phyloP scores from a whole-genome alignment of 1,140 invertebrate genomes.

The Danaus plexippus region DNA sequence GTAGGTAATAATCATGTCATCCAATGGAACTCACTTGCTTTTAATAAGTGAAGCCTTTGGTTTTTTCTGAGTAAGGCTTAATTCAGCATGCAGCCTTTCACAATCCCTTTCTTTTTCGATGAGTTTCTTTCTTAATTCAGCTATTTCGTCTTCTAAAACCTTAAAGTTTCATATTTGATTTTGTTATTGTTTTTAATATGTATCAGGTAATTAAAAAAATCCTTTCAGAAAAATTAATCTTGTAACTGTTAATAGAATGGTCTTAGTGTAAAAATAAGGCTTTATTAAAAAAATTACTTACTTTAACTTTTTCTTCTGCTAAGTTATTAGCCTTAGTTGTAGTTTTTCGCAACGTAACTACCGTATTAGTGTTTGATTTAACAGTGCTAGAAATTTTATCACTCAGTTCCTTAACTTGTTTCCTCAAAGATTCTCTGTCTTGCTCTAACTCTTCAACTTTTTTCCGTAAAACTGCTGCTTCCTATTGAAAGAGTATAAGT shows the following conservation, averaged over 20 bases:
- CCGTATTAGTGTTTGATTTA: constrained; percentile 50
- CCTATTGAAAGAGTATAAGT: constrained; percentile 61
- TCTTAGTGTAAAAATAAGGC: not conserved
- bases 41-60: constrained; percentile 74
- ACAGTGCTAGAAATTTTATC: constrained; percentile 73
- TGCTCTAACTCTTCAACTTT: constrained; percentile 89
- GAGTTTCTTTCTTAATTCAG: constrained; percentile 80
- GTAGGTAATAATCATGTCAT: constrained; percentile 4
- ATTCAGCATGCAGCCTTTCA: constrained; percentile 81
- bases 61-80: constrained; percentile 76
- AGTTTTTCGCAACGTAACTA: constrained; percentile 43
- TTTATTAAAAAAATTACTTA: constrained; percentile 27
- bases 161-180: constrained; percentile 19
- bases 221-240: not conserved
- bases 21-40: constrained; percentile 71
- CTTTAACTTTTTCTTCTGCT: constrained; percentile 80
- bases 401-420: constrained; percentile 83
- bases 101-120: constrained; percentile 88
- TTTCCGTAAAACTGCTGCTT: constrained; percentile 83
- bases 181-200: constrained; percentile 1
- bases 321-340: constrained; percentile 61
- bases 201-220: too few species aligned
- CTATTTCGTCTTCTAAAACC: constrained; percentile 78
- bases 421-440: constrained; percentile 82
- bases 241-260: not conserved